Conservation (phyloP, 2,113 vertebrate species). For the Oxygymnocypris stewartii region DNA sequence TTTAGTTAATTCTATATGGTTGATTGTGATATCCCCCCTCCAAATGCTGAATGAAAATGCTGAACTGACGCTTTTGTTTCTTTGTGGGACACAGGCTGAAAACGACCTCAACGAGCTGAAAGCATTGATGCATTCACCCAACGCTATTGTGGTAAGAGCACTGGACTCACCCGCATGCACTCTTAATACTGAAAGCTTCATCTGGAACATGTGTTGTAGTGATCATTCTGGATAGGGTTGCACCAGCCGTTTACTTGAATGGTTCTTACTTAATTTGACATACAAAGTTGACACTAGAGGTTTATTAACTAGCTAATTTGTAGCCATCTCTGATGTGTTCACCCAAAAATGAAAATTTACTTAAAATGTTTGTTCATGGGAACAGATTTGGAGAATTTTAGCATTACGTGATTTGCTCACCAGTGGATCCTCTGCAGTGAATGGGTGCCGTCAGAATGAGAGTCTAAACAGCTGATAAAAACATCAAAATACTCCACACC, state of each 20-base stretch:
- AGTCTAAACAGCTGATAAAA: too few relatives aligned
- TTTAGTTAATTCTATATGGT: not conserved
- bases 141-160: conserved; percentile 98
- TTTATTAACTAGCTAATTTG: not conserved
- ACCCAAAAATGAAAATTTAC: too few relatives aligned
- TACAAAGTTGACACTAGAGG: not conserved
- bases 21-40: not conserved
- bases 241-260: not conserved
- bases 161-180: conserved; percentile 52
- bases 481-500: too few relatives aligned
- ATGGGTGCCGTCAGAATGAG: too few relatives aligned
- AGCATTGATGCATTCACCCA: conserved; percentile 99
- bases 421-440: too few relatives aligned
- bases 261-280: not conserved
- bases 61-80: conserved; percentile 68
- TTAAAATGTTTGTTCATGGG: too few relatives aligned
- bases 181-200: conserved; percentile 14
- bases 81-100: conserved; percentile 89
- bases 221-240: not conserved
- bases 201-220: conserved; percentile 23
- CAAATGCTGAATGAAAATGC: conserved; percentile 8
- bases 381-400: too few relatives aligned
- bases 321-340: not conserved
- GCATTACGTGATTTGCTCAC: too few relatives aligned
- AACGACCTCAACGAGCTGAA: conserved; percentile 99